Base-by-base conservation (phyloP, 2,113 vertebrate species). In the Daphoenositta chrysoptera region DNA sequence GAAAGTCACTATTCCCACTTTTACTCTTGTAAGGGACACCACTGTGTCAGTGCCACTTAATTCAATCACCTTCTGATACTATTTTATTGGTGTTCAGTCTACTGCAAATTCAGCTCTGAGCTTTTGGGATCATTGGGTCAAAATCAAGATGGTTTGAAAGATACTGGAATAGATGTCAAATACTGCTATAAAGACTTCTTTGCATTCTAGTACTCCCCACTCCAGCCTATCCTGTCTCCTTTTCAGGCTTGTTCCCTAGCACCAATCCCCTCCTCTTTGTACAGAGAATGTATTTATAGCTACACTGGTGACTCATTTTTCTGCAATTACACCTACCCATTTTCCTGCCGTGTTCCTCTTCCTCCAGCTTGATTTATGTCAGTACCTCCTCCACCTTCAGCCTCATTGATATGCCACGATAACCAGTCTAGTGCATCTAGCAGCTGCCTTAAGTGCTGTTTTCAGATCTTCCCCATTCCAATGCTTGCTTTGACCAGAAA, bases 321-420 rank as follows among this genome's bases (percentile, higher is more conserved):
- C 80, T 93, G 91, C 73, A 71, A 90, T 87, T 83, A 84, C 95
- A 93, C 93, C 93, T 80, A 96, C 94, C 83, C 78, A 45, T 94
- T 96, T 88, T 92, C 91, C 76, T 94, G 58, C 81, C 44, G 39
- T 64, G 31, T 90, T 94, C 83, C 33, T 83, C 53, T 81, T 91
- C 87, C 86, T 91, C 81, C 64, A 92, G 53, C 37, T 56, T 69
- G 65, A 79, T 94, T 81, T 91, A 75, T 93, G 63, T 39, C 65
- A 83, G 44, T 86, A 71, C 90, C 87, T 92, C 75, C 75, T 91
- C 78, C 86, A 88, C 64, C 44, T 93, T 80, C 91, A 90, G 7
- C 61, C 85, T 93, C 85, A 73, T 16, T 87, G 76, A 68, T 88
- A 92, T 87, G 76, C 93, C 60, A 81, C n/a, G 89, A 92, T 81